These are phyloP conservation scores for Bimastos eiseni DNA, from an alignment of 2,888 invertebrate genomes.

Conservation along the genomic window DNA sequence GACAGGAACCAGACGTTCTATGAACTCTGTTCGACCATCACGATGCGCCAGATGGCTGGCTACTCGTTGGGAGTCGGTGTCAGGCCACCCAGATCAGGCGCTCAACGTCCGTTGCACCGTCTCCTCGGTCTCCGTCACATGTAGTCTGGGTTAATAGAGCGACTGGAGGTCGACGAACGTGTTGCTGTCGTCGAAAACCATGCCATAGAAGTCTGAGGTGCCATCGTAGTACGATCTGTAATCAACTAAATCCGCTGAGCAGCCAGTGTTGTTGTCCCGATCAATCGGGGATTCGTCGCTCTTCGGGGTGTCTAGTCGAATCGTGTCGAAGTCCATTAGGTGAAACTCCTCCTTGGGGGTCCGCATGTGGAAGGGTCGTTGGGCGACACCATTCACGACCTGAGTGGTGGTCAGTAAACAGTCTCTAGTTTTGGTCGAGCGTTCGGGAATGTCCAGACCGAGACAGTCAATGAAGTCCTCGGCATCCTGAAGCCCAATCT, in stretches of 20 bases:
- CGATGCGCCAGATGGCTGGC: background rate
- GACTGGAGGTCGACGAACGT: background rate
- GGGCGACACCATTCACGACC: background rate
- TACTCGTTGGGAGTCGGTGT: background rate
- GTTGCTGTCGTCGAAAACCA: background rate
- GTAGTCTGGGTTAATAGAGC: slow-evolving; percentile 18
- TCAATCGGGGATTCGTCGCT: background rate
- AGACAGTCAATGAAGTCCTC: background rate
- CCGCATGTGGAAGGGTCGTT: background rate
- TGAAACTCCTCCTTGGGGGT: background rate
- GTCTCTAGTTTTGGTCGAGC: background rate
- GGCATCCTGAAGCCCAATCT: background rate
- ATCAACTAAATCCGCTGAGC: background rate
- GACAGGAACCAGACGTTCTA: background rate
- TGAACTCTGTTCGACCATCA: background rate
- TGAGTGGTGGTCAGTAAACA: background rate
- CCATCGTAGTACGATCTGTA: background rate
- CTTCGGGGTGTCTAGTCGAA: background rate
- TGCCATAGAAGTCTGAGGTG: background rate
- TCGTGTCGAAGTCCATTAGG: background rate
- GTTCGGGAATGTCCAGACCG: background rate
- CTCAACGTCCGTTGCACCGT: background rate
- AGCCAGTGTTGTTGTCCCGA: background rate
- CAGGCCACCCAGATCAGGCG: background rate
- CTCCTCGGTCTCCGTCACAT: background rate